Base-by-base conservation (phyloP, 2,113 vertebrate genomes). In the Pangasianodon hypophthalmus region DNA sequence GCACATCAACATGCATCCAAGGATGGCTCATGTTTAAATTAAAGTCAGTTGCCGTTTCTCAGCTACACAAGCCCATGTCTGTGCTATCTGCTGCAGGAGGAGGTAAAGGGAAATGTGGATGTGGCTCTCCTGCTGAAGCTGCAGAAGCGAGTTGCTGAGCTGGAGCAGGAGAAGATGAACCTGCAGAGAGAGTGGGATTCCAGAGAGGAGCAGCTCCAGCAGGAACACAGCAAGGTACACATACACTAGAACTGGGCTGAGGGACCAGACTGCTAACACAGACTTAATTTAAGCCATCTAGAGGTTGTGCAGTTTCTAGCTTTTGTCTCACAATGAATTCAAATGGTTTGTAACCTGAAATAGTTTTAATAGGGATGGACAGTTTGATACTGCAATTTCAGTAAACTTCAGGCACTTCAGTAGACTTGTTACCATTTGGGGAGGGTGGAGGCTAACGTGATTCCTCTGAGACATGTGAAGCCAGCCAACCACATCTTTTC, bases 71-170 rank as follows among this genome's bases (percentile, higher is more conserved):
- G 37, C 4, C 32, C 1, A 54, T 32, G 26, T 92, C 54, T 21
- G 37, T 84, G 32, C 64, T 93, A 81, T 91, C 91, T 84, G 32
- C 88, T 46, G 46, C 93, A 99, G 98, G 97, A 97, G 50, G 96
- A 97, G 89, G 95, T 93, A 67, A 96, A 96, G 90, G 93, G 95
- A 10, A 93, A 95, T 2, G 88, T 97, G 93, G 97, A 99, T 86
- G 96, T 99, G 96, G 97, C 98, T 60, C 94, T 99, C 88, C 97
- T 99, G 93, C 94, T 99, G 93, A 99, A 98, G 94, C 97, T 99
- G 46, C 98, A 99, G 95, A 99, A 97, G 93, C 95, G 97, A 85
- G 96, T 99, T 89, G 96, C 96, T 5, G 98, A 99, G 77, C 95
- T 99, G 93, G 98, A 99, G 94, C 96, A 97, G 89, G 97, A 98